Evolutionary conservation across 2,113 vertebrate genomes (phyloP), one percentile per base, ranked within the genome.

Genomic region (Labrus mixtus): DNA sequence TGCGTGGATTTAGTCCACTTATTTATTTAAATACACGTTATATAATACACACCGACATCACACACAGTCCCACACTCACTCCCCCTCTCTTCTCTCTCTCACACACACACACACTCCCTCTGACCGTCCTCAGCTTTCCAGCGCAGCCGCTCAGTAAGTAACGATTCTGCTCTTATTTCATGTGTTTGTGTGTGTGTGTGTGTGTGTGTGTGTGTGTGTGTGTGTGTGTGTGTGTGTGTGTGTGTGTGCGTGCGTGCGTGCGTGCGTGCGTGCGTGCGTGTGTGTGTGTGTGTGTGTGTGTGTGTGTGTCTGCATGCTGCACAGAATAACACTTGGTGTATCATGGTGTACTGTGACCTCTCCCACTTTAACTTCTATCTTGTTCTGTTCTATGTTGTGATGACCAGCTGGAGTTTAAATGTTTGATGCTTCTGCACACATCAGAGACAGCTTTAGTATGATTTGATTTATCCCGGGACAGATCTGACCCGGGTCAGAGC

Each of bases 1-100:
- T 82, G 77, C 78, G 58, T 60, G 78, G 81, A 86, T 90, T 89
- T 82, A 77, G 23, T 4, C 43, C 61, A 85, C 43, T 91, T 92
- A 91, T 93, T 90, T 93, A 92, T 90, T 90, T 88, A 53, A 86
- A 87, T 89, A 16, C 6, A 20, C 23, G 66, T 92, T 93, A 91
- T 89, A 89, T 90, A 91, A 94, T 62, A 74, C 78, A 33, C 77
- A 9, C 20, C 61, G 76, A 72, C 59, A 68, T 65, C 25, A 37
- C 78, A 56, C 10, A 33, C 62, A 48, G 41, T 25, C 78, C 51
- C 10, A 33, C 62, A 48, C 46, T 25, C 81, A 19, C 66, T 62
- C 19, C 6, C 11, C 6, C 29, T 41, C 11, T 46, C 15, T 46
- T 1, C 55, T 37, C 73, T 22, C 53, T 17, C 62, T 36, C 79